Evolutionary conservation across 2,888 invertebrate species (phyloP), one percentile per base, ranked within the genome.

Genomic region (Isotomurus palustris): DNA sequence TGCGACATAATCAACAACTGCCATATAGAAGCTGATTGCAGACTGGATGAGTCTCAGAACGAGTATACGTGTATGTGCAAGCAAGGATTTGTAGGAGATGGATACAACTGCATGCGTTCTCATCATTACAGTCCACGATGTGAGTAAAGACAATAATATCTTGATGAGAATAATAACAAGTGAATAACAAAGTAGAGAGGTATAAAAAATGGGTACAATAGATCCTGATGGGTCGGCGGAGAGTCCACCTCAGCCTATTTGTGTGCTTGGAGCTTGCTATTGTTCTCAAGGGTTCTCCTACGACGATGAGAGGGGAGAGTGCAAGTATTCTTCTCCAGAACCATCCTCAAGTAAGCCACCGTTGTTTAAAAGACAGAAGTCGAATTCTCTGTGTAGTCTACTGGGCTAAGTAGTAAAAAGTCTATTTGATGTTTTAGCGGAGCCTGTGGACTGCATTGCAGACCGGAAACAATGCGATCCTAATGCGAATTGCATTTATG

Each of bases 1-100:
- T 93, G 92, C 75, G 82, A 85, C 72, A 81, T 83, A 28, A 81
- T 87, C 60, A 81, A 85, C 68, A 85, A 86, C 71, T 95, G 94
- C 73, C 87, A 91, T 71, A 81, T 82, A 17, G 83, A 89, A 73
- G 92, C 91, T 5, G 81, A 85, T 52, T 94, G 93, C 36, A 53
- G 47, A 40, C 52, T 64, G 8, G 64, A 65, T 52, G 61, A 61
- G 44, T 28, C n/a, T 1, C 75, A 60, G 61, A 77, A 72, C 62
- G 71, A 68, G 24, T 76, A 78, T 68, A 69, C 74, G 21, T 82
- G 82, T 68, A 73, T 76, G 41, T 83, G 83, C 71, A 72, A 76
- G 32, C 73, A 76, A 2, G 82, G 81, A 50, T 82, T 75, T 71
- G 77, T 75, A 41, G 83, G 83, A 69, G 80, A 82, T 73, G 80